Evolutionary conservation across 2,888 invertebrate species (phyloP), one percentile per base, ranked within the genome.

Genomic region (Lasioglossum morio): DNA sequence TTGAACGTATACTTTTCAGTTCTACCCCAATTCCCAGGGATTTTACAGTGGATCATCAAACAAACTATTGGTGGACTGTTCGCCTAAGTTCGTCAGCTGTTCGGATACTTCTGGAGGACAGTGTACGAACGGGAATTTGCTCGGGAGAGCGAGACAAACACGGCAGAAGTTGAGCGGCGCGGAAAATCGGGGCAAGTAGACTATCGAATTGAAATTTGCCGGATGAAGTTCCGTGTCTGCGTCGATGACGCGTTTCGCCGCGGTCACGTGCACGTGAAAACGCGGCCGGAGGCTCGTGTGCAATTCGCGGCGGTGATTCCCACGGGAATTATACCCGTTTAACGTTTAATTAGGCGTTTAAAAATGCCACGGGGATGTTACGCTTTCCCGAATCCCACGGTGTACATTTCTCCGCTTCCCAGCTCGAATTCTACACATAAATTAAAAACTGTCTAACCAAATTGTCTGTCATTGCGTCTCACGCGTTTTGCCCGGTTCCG

Each of bases 201-300:
- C 16, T 34, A 10, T 43, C 72, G 16, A 27, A 43, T 46, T 19
- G 72, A 27, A 72, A 72, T 30, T 46, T 27, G 30, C 12, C 19
- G 23, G 30, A 7, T 16, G 23, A 69, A 8, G 34, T 23, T 63
- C 53, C 37, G 53, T n/a, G 77, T 73, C 23, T 80, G 70, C 76
- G 78, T 27, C 72, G 43, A 75, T 40, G 72, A 40, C 60, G 72
- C n/a, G n/a, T 23, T 23, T 27, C 27, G 27, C 4, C 27, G 60
- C 5, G 27, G 60, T 60, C 60, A 27, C 27, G 30, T 30, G 30
- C 63, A 63, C 63, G 63, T 30, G 16, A 63, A 27, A 63, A 27
- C 16, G 63, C 30, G 23, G 2, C 16, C 30, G 30, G 30, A 16
- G 2, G 63, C 16, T 16, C 27, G 63, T 63, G 30, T 63, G 14